Evolutionary conservation across 2,888 invertebrate species (phyloP).

Genomic region (Drosophila paramelanica): DNA sequence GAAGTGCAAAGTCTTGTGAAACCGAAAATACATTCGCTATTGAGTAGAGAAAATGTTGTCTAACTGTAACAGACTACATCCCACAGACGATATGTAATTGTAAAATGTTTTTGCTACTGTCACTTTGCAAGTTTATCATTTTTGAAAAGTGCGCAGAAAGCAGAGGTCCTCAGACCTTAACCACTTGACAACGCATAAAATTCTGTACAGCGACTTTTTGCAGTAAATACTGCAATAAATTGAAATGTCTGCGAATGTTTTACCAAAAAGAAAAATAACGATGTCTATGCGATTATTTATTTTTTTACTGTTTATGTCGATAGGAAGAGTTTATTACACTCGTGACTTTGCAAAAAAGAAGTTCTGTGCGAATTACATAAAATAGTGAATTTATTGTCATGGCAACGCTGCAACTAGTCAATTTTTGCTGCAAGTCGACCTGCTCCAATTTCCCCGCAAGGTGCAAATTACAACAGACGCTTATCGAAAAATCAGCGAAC

Average conservation of each 20-base stretch:
- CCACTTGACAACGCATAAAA: slow-evolving; percentile 70
- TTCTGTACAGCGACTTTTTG: slow-evolving; percentile 49
- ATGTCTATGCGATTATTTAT: slow-evolving; percentile 58
- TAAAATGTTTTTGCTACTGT: slow-evolving; percentile 63
- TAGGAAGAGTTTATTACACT: slow-evolving; percentile 16
- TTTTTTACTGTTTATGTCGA: slow-evolving; percentile 56
- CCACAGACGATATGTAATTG: slow-evolving; percentile 62
- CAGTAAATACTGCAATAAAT: slow-evolving; percentile 76
- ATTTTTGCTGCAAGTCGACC: neutral
- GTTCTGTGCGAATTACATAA: too few species aligned
- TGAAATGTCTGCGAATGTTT: slow-evolving; percentile 62
- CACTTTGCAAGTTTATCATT: slow-evolving; percentile 66
- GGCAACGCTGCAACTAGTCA: too few species aligned
- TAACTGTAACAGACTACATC: slow-evolving; percentile 13
- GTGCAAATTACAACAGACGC: slow-evolving; percentile 47
- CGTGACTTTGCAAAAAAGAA: too few species aligned
- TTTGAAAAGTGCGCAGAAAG: slow-evolving; percentile 48
- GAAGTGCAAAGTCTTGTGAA: slow-evolving; percentile 52
- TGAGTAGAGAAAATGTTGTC: slow-evolving; percentile 44
- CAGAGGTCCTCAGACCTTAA: slow-evolving; percentile 4
- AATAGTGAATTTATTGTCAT: too few species aligned
- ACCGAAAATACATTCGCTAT: slow-evolving; percentile 44
- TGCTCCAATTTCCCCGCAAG: neutral
- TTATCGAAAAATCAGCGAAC: slow-evolving; percentile 66
- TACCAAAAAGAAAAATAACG: slow-evolving; percentile 49